Evolutionary conservation across 1,140 invertebrate species (phyloP), one percentile per base, ranked within the genome.

Genomic region (Pseudomyrmex concolor): DNA sequence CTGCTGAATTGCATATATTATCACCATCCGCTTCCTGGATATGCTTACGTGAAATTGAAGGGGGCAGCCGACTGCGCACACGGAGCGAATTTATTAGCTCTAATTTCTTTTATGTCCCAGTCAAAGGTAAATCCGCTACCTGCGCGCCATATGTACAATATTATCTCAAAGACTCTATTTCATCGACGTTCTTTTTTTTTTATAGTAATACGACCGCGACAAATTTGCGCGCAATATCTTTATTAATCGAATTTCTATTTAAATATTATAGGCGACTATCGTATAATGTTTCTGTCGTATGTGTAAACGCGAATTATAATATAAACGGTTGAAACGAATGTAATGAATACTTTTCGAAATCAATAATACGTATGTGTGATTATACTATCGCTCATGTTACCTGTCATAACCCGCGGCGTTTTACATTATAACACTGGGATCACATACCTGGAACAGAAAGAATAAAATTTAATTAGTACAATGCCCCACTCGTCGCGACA

Each of bases 381-480:
- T 70, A 57, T 57, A 68, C 19, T 67, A 68, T 57, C 63, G 51
- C 2, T 12, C 19, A 66, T 54, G 54, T 78, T 78, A 78, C 76
- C 76, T 80, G 76, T 80, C 66, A 71, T 71, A 50, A 70, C 12
- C 59, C 54, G 51, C 43, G 19, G 45, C 55, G 43, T 34, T 80
- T 80, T 59, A 66, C 76, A 50, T 50, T 71, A 70, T 78, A 71
- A 80, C 55, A 48, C 13, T 15, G 15, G 55, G 50, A 45, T 19
- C 62, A 86, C 86, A 82, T 87, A 87, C 86, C 86, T 87, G 86
- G n/a, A 87, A 87, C 86, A 87, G 17, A 87, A 74, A 84, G 83
- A 85, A 84, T 17, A 48, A 34, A 59, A 77, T 74, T 82, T 74
- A 82, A 74, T 74, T 82, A 82, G 10, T 54, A 72, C 71, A 82